Evolutionary conservation across 2,113 vertebrate species (phyloP).

Genomic region (Elanus axillaris): DNA sequence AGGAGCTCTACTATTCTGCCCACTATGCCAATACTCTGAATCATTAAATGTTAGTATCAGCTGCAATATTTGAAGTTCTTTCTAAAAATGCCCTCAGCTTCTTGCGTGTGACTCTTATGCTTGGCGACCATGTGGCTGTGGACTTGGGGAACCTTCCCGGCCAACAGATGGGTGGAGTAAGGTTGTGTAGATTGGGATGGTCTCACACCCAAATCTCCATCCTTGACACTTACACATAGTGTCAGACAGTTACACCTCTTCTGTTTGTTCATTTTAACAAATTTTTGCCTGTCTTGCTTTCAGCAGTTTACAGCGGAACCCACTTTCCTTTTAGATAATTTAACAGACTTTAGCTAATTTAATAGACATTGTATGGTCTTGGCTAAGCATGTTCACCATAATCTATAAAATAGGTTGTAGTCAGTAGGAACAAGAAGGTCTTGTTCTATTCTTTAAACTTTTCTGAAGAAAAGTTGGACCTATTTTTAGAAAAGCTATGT

Average conservation of each 20-base stretch:
- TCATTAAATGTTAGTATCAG: background rate
- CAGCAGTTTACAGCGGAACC: background rate
- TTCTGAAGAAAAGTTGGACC: background rate
- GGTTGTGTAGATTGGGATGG: background rate
- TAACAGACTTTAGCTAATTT: background rate
- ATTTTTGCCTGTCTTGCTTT: background rate
- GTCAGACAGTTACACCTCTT: background rate
- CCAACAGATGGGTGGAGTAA: background rate
- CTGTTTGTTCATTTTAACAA: background rate
- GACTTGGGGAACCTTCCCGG: background rate
- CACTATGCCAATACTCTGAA: background rate
- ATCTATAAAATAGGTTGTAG: background rate
- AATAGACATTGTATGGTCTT: background rate
- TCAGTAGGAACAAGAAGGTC: background rate
- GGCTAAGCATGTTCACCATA: background rate
- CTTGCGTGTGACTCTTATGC: background rate
- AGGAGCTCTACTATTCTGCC: background rate
- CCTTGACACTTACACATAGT: background rate
- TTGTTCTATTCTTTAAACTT: background rate
- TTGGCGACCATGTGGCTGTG: fast-evolving
- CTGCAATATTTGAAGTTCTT: background rate
- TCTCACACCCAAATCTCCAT: background rate
- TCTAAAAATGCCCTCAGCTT: background rate
- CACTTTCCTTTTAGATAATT: background rate
- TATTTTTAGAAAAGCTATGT: background rate